phyloP scores from a whole-genome alignment of 2,113 vertebrate species.

The Atrichornis clamosus region DNA sequence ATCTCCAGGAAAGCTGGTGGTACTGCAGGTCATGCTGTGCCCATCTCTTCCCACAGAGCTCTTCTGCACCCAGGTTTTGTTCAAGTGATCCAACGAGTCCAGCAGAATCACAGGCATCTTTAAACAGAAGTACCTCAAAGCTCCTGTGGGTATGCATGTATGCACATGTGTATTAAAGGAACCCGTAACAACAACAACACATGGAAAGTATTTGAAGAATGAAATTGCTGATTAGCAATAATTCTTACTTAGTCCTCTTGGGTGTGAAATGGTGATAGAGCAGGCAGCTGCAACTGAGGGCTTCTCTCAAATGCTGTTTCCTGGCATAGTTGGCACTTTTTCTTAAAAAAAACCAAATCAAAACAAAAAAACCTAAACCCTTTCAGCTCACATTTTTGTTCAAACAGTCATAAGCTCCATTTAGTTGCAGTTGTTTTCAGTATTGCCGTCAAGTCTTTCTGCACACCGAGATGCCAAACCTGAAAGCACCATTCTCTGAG shows the following conservation, averaged over 20 bases:
- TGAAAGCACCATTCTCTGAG: neutral
- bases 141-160: neutral
- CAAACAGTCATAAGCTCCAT: neutral
- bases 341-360: neutral
- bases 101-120: neutral
- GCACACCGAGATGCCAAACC: neutral
- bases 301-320: neutral
- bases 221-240: neutral
- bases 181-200: neutral
- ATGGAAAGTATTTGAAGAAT: neutral
- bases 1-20: constrained; percentile 12
- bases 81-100: neutral
- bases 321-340: neutral
- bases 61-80: neutral
- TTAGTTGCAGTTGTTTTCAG: neutral
- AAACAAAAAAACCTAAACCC: too few relatives aligned
- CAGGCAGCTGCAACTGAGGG: neutral
- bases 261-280: neutral
- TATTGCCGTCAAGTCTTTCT: neutral
- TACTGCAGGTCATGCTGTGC: neutral
- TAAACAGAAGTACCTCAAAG: neutral
- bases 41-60: neutral
- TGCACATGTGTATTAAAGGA: neutral
- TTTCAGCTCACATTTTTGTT: neutral
- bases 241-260: neutral